phyloP scores from a whole-genome alignment of 2,797 vertebrate genomes.

The Naso thynnoides region DNA sequence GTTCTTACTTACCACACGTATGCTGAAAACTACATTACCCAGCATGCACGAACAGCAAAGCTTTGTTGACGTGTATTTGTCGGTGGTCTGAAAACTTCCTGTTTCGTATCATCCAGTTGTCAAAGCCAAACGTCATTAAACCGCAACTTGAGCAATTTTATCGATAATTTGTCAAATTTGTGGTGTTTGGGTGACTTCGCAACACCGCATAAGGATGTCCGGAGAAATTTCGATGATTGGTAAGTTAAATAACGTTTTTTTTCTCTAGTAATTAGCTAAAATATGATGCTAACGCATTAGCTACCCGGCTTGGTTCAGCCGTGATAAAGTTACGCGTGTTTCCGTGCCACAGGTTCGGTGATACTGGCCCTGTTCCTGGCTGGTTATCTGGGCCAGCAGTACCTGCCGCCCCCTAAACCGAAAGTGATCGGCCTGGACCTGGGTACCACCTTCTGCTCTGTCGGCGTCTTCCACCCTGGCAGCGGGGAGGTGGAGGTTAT shows the following conservation, averaged over 20 bases:
- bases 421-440: conserved; percentile 95
- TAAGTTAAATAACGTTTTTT: conserved; percentile 60
- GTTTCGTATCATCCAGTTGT: conserved; percentile 6
- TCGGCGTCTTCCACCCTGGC: conserved; percentile 94
- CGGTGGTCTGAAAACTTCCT: conserved; percentile 23
- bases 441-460: conserved; percentile 97
- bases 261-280: neutral
- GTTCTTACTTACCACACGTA: accelerated
- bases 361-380: conserved; percentile 93
- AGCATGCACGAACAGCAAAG: neutral
- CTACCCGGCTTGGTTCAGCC: conserved; percentile 18
- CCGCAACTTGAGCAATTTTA: neutral
- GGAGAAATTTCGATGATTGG: conserved; percentile 86
- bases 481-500: conserved; percentile 93
- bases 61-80: conserved; percentile 81
- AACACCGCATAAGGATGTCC: conserved; percentile 70
- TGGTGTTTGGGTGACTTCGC: neutral
- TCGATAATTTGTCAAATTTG: conserved; percentile 4
- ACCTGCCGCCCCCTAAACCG: conserved; percentile 93
- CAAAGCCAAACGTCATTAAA: neutral
- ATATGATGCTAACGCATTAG: conserved; percentile 14
- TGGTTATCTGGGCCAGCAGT: conserved; percentile 97
- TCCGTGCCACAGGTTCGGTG: conserved; percentile 87
- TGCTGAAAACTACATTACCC: conserved; percentile 78
- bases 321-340: conserved; percentile 11